Percentiles rank a stretch among this genome's conserved stretches.
These are phyloP conservation scores for Chouioia cunea DNA, from an alignment of 2,888 invertebrate species.

Conservation along the genomic window DNA sequence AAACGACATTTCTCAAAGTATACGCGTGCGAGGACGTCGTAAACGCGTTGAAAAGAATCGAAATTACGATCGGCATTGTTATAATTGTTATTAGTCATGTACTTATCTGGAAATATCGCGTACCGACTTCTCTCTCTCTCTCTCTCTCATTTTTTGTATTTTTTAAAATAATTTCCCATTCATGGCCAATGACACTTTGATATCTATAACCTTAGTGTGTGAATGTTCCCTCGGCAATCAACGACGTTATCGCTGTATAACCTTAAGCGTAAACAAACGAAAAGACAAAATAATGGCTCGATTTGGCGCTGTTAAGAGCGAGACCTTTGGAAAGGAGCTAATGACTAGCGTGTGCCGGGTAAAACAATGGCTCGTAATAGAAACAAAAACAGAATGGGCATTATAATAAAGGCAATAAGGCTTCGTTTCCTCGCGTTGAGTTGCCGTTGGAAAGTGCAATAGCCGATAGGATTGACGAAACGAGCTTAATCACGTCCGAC, in stretches of 20 bases:
- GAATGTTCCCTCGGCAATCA: slow-evolving; percentile 18
- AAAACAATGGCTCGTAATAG: no score
- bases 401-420: background rate
- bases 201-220: slow-evolving; percentile 30
- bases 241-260: no score
- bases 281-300: no score
- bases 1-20: background rate
- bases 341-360: no score
- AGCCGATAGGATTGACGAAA: slow-evolving; percentile 44
- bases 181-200: slow-evolving; percentile 26
- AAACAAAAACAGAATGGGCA: background rate
- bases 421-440: slow-evolving; percentile 25
- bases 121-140: background rate
- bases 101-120: slow-evolving; percentile 1
- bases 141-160: no score
- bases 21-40: background rate
- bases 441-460: slow-evolving; percentile 46
- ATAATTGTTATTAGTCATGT: slow-evolving; percentile 5
- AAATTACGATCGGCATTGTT: slow-evolving; percentile 2
- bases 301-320: no score
- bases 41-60: background rate
- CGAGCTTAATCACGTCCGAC: slow-evolving; percentile 45
- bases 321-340: no score
- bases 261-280: no score
- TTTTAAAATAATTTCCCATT: slow-evolving; percentile 3